A percentile compares a stretch with the other conserved stretches of the same genome.
Evolutionary conservation across 2,888 invertebrate species (phyloP).

Genomic region (Drosophila mimetica): DNA sequence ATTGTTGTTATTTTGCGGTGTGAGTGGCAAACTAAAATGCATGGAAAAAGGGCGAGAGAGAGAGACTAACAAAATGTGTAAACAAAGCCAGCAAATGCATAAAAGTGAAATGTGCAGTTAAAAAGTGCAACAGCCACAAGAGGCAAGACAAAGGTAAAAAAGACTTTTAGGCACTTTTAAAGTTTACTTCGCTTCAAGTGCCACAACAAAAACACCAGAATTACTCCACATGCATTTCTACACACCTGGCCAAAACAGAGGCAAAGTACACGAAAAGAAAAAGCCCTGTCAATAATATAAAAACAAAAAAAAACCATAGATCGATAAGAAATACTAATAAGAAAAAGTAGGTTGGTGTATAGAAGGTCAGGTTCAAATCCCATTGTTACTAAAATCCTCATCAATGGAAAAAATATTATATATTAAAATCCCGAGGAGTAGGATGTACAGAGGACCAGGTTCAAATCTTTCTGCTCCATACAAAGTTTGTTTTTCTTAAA

Average conservation of each 20-base stretch:
- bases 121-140: slow-evolving; percentile 33
- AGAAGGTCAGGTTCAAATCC: background rate
- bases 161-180: slow-evolving; percentile 55
- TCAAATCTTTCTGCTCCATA: background rate
- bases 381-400: too few relatives aligned
- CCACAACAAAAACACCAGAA: slow-evolving; percentile 14
- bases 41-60: background rate
- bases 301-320: background rate
- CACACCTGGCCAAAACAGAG: slow-evolving; percentile 7
- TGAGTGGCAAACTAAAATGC: slow-evolving; percentile 1
- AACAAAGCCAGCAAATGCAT: slow-evolving; percentile 55
- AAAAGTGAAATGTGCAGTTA: slow-evolving; percentile 64
- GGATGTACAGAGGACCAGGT: background rate
- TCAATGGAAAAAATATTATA: too few relatives aligned
- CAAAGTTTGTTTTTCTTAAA: too few relatives aligned
- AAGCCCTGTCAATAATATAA: background rate
- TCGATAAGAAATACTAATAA: background rate
- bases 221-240: background rate
- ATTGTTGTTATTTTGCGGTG: slow-evolving; percentile 17
- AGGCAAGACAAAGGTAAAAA: slow-evolving; percentile 39
- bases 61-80: slow-evolving; percentile 26
- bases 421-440: background rate
- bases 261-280: background rate
- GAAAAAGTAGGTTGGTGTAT: background rate
- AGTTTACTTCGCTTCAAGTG: slow-evolving; percentile 63